These are phyloP conservation scores for Enteromius paludinosus DNA, from an alignment of 2,797 vertebrate species.

Conservation along the genomic window DNA sequence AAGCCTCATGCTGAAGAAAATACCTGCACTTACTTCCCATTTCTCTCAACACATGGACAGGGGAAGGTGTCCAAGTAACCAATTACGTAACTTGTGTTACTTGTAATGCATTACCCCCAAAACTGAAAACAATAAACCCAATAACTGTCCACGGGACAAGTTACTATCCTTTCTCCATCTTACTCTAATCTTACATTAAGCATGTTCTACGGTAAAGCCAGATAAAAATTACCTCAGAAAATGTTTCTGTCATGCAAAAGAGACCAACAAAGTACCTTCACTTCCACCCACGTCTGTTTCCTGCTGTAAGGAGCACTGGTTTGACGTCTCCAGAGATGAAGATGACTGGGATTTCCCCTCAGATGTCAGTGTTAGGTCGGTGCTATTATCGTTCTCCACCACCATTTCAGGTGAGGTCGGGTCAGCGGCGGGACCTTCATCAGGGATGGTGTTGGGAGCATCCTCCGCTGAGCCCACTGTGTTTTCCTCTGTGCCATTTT, in stretches of 20 bases:
- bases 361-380: neutral
- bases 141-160: neutral
- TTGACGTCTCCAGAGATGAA: neutral
- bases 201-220: neutral
- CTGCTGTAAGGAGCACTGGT: slow-evolving; percentile 27
- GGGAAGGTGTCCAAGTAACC: neutral
- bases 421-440: neutral
- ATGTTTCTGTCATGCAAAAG: neutral
- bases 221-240: too few relatives aligned
- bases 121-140: neutral
- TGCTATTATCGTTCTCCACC: neutral
- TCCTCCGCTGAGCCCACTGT: neutral
- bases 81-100: neutral
- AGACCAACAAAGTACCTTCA: too few relatives aligned
- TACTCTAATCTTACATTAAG: neutral
- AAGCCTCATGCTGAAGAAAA: neutral
- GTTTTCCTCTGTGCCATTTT: slow-evolving; percentile 25
- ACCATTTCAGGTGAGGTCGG: neutral
- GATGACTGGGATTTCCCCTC: slow-evolving; percentile 27
- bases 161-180: neutral
- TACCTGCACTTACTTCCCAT: neutral
- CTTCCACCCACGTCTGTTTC: slow-evolving; percentile 21
- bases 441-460: neutral
- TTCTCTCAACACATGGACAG: neutral
- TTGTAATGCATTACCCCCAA: neutral